Percentiles rank a stretch among this genome's conserved stretches.
Conservation (phyloP, 2,888 invertebrate species). For the Busseola fusca region DNA sequence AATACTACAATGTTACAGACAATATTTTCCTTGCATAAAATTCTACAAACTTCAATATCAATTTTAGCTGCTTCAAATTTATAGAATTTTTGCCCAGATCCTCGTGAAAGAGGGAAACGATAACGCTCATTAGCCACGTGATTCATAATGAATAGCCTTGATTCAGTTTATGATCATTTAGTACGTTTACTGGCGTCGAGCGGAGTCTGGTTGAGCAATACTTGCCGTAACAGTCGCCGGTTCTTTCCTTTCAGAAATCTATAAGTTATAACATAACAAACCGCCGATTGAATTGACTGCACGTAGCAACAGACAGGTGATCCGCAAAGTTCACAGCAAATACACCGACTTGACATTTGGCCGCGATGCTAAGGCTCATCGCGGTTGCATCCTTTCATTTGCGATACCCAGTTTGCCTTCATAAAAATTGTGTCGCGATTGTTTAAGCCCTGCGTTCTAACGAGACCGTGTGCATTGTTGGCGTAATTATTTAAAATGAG, state of each 20-base stretch:
- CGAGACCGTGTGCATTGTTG: slow-evolving; percentile 67
- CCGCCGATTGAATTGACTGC: slow-evolving; percentile 49
- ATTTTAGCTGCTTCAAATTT: slow-evolving; percentile 23
- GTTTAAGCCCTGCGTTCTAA: slow-evolving; percentile 63
- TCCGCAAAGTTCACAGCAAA: slow-evolving; percentile 77
- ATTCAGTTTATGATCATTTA: slow-evolving; percentile 69
- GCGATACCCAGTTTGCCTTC: slow-evolving; percentile 81
- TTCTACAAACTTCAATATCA: slow-evolving; percentile 19
- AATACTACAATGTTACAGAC: slow-evolving; percentile 63
- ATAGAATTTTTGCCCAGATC: background rate
- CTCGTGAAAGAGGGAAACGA: slow-evolving; percentile 62
- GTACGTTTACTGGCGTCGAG: slow-evolving; percentile 64
- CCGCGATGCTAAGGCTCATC: slow-evolving; percentile 69
- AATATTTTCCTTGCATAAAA: slow-evolving; percentile 61
- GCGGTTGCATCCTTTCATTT: slow-evolving; percentile 83
- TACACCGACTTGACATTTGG: slow-evolving; percentile 81
- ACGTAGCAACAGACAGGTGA: slow-evolving; percentile 58
- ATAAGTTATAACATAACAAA: slow-evolving; percentile 61
- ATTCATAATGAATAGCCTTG: slow-evolving; percentile 74
- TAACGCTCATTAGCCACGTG: slow-evolving; percentile 68
- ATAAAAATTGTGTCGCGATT: slow-evolving; percentile 77
- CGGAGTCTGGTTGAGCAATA: slow-evolving; percentile 68
- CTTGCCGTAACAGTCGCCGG: slow-evolving; percentile 69
- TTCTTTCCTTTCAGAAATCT: slow-evolving; percentile 69
- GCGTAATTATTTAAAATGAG: slow-evolving; percentile 76